Conservation (phyloP, 1,140 invertebrate species). For the Drosophila kohkoa region DNA sequence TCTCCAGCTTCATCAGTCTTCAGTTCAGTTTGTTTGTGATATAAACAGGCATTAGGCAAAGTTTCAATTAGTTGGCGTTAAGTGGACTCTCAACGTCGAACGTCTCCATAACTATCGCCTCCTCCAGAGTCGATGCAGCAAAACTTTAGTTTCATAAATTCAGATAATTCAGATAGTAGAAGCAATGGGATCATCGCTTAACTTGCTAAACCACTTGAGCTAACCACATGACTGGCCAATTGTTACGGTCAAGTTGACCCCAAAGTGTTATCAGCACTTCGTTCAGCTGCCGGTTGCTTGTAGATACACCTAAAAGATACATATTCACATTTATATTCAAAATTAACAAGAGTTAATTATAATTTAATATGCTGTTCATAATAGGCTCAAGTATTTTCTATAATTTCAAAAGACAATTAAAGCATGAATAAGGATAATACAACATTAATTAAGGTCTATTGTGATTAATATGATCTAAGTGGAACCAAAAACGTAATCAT, state of each 20-base stretch:
- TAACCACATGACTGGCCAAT: constrained; percentile 36
- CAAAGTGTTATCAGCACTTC: not conserved
- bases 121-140: constrained; percentile 21
- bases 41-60: constrained; percentile 71
- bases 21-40: constrained; percentile 45
- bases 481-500: no score
- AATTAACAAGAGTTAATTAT: no score
- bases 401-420: no score
- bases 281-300: not conserved
- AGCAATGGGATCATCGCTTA: constrained; percentile 14
- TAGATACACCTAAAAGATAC: no score
- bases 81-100: constrained; percentile 43
- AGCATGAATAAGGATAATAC: no score
- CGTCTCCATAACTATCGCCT: constrained; percentile 10
- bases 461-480: no score
- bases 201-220: constrained; percentile 24
- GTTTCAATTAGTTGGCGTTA: constrained; percentile 73
- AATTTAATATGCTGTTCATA: no score
- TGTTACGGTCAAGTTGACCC: constrained; percentile 20
- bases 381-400: no score
- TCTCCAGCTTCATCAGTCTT: not conserved
- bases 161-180: not conserved
- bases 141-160: constrained; percentile 31
- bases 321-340: no score
- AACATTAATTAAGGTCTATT: no score